These are phyloP conservation scores for Podarcis siculus DNA, from an alignment of 2,797 vertebrate species.

Conservation along the genomic window DNA sequence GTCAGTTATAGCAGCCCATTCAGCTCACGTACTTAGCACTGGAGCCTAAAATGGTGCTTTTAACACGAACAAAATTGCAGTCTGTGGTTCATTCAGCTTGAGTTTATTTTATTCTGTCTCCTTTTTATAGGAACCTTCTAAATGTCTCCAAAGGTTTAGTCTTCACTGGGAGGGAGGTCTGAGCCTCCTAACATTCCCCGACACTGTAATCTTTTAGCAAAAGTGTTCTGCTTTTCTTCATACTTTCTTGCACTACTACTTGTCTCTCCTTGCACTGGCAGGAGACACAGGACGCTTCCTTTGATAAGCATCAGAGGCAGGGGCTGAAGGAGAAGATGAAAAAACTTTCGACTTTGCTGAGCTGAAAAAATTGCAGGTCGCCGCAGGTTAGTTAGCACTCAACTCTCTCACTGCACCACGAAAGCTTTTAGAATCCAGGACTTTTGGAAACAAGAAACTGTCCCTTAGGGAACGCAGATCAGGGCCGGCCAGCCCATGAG, in stretches of 20 bases:
- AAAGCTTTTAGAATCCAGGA: conserved; percentile 8
- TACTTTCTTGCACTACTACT: conserved; percentile 25
- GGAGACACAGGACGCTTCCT: conserved; percentile 27
- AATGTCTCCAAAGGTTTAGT: conserved; percentile 28
- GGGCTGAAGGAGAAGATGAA: neutral
- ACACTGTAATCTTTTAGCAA: conserved; percentile 43
- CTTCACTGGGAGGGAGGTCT: conserved; percentile 50
- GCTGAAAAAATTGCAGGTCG: conserved; percentile 39
- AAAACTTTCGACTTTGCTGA: neutral
- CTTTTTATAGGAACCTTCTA: neutral
- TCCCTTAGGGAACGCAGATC: neutral
- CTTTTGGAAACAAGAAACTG: neutral
- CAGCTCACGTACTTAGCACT: neutral
- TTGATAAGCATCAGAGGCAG: conserved; percentile 42
- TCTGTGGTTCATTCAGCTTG: neutral
- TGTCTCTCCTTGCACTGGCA: conserved; percentile 32
- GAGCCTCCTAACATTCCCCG: conserved; percentile 11
- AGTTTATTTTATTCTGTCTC: neutral
- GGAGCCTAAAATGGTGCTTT: neutral
- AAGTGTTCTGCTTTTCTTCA: conserved; percentile 63
- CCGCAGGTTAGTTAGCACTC: conserved; percentile 35
- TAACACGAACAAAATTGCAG: neutral
- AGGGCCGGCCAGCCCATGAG: too few relatives aligned
- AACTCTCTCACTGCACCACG: neutral
- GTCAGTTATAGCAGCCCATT: neutral